Percentiles rank a stretch among this genome's conserved stretches.
Conservation (phyloP, 2,113 vertebrate genomes). For the Brachyhypopomus occidentalis region DNA sequence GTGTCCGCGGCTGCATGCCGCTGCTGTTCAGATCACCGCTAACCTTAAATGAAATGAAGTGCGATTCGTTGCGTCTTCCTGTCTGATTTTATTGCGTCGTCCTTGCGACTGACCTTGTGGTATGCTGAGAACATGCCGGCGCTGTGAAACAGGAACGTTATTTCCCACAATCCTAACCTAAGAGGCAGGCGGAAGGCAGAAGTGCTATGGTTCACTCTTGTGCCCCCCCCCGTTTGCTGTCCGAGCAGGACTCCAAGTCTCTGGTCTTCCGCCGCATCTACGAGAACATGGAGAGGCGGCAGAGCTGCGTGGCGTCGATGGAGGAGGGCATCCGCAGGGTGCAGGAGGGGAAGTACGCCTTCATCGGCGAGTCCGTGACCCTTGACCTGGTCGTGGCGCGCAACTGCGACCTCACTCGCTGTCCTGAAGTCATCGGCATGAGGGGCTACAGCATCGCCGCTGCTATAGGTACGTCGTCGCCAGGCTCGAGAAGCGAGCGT, state of each 20-base stretch:
- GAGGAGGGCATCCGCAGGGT: conserved; percentile 77
- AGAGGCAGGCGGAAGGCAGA: too few relatives aligned
- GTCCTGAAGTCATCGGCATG: conserved; percentile 75
- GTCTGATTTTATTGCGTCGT: too few relatives aligned
- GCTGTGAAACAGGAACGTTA: too few relatives aligned
- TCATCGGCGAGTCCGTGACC: conserved; percentile 84
- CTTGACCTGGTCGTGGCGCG: conserved; percentile 78
- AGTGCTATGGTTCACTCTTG: too few relatives aligned
- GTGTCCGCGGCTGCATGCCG: neutral
- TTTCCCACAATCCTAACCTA: too few relatives aligned
- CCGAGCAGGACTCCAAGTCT: conserved; percentile 78
- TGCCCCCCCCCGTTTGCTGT: neutral
- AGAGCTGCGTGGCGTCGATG: conserved; percentile 73
- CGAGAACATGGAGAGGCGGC: conserved; percentile 82
- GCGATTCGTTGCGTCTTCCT: too few relatives aligned
- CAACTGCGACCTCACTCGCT: conserved; percentile 78
- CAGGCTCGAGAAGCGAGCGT: neutral
- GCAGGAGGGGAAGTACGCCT: conserved; percentile 82
- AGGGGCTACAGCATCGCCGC: conserved; percentile 82
- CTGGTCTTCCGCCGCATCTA: conserved; percentile 78
- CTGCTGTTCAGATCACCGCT: neutral
- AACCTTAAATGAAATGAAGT: too few relatives aligned
- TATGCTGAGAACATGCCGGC: too few relatives aligned
- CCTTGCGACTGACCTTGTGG: too few relatives aligned
- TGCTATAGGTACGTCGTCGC: conserved; percentile 67